phyloP scores from a whole-genome alignment of 1,140 invertebrate genomes.

The Reticulitermes speratus region DNA sequence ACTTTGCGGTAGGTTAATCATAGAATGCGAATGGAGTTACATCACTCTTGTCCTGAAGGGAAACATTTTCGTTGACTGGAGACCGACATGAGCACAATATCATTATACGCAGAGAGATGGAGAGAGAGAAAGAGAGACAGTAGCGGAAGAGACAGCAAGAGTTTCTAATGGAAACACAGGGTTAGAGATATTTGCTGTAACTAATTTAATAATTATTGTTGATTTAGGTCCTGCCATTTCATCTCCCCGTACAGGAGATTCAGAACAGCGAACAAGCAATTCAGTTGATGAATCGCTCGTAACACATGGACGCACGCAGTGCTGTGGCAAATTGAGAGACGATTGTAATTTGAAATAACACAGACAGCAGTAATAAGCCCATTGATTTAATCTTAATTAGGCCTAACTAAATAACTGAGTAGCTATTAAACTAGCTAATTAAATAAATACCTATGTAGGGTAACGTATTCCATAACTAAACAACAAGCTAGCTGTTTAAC shows the following conservation, averaged over 20 bases:
- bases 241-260: not conserved
- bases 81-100: not conserved
- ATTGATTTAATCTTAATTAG: too few relatives aligned
- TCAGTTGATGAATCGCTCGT: not conserved
- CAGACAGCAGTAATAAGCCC: too few relatives aligned
- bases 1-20: too few relatives aligned
- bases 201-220: conserved; percentile 20
- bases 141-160: not conserved
- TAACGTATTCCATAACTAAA: too few relatives aligned
- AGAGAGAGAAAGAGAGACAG: not conserved
- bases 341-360: too few relatives aligned
- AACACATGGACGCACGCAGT: not conserved
- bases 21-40: not conserved
- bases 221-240: not conserved
- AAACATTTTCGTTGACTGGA: not conserved
- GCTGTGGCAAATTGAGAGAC: too few relatives aligned
- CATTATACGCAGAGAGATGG: not conserved
- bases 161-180: conserved; percentile 11
- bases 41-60: not conserved
- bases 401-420: too few relatives aligned
- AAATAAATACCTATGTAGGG: too few relatives aligned
- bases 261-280: not conserved
- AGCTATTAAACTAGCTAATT: too few relatives aligned
- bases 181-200: conserved; percentile 19
- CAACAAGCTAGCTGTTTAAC: too few relatives aligned